A percentile compares a stretch with the other conserved stretches of the same genome.
Conservation (phyloP, 2,888 invertebrate species). For the Aphelenchoides bicaudatus region DNA sequence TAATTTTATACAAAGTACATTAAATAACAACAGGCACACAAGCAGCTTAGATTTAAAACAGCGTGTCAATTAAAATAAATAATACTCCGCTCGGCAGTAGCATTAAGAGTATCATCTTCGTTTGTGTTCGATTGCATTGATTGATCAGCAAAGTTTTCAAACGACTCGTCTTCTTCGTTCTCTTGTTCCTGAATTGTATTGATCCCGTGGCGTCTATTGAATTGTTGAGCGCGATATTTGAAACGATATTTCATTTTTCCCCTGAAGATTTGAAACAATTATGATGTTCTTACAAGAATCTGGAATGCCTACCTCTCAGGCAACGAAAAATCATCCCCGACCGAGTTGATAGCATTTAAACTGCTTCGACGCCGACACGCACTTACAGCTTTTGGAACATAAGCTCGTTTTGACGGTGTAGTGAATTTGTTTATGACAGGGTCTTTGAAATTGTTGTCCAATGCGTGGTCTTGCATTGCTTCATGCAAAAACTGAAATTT, state of each 20-base stretch:
- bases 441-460: conserved; percentile 1
- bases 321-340: conserved; percentile 6
- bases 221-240: conserved; percentile 6
- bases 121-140: too few relatives aligned
- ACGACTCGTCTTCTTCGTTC: background rate
- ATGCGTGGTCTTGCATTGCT: background rate
- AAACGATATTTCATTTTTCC: background rate
- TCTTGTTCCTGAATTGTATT: background rate
- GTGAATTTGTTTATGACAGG: background rate
- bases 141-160: too few relatives aligned
- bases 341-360: background rate
- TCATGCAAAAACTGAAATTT: conserved; percentile 8
- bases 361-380: background rate
- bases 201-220: background rate
- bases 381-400: background rate
- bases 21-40: too few relatives aligned
- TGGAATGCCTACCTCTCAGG: background rate
- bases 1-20: too few relatives aligned
- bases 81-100: too few relatives aligned
- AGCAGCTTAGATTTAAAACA: too few relatives aligned
- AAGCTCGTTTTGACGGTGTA: conserved; percentile 7
- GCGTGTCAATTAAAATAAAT: too few relatives aligned
- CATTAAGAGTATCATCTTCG: too few relatives aligned
- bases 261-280: background rate
- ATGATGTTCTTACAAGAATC: background rate